Evolutionary conservation across 2,113 vertebrate genomes (phyloP), one percentile per base, ranked within the genome.

Genomic region (Lepus americanus): DNA sequence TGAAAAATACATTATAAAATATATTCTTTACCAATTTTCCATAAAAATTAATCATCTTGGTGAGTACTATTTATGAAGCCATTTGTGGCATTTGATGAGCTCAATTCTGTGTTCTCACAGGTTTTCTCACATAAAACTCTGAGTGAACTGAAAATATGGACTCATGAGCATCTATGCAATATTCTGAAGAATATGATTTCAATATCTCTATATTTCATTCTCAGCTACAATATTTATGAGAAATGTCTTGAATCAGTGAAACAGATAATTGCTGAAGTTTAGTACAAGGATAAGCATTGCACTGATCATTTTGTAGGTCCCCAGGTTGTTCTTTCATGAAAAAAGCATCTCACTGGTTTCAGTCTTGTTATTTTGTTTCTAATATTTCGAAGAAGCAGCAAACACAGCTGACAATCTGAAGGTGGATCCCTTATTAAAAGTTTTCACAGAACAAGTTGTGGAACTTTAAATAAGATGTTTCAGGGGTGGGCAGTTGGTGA

Each of bases 1-100:
- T 49, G 13, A 66, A 80, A 94, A 73, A 22, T 76, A 77, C 49
- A 51, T 49, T 61, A 94, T 92, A 67, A 73, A 61, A 59, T 87
- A 31, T 44, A 51, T 87, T 67, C 78, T 19, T 90, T 70, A 44
- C 22, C 66, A 3, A 5, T 13, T 89, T 88, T 90, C 23, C 39
- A 76, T 63, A 8, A 70, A n/a, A 64, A 55, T 19, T 31, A 8
- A 8, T 49, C 39, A 69, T 79, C 66, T 49, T 19, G 29, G 23
- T 93, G 36, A 87, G 1, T 3, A 70, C 80, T 36, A 72, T 29
- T 83, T 66, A 76, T 20, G 78, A 87, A 55, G 2, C 6, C 31
- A 23, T 69, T 78, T 77, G 6, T 51, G 31, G 13, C 3, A 81
- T 20, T 61, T 49, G 27, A 9, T 78, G 55, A 76, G 49, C 22